Evolutionary conservation across 2,888 invertebrate species (phyloP), one percentile per base, ranked within the genome.

Genomic region (Chaetogeoica ovagalla): DNA sequence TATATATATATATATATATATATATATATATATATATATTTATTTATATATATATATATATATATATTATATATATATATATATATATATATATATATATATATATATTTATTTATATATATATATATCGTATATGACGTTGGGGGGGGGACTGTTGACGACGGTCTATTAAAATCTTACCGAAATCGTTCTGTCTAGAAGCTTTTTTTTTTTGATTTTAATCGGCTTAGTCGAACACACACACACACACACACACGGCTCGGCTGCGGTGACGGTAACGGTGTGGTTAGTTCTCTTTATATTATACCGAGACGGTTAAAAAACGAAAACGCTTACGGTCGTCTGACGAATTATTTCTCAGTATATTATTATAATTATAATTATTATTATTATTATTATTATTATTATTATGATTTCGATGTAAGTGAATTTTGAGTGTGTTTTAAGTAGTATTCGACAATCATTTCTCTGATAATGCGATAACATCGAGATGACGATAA

Each of bases 141-240:
- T n/a, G n/a, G n/a, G n/a, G n/a, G n/a, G 55, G 48, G 11, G 13
- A 30, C 19, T 71, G 79, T 71, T 79, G 71, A 79, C 71, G 79
- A n/a, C n/a, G 79, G 79, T 71, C n/a, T 79, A 71, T 79, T 79
- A 79, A 71, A 79, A 57, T 43, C 30, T n/a, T 59, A 68, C 59
- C 15, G 19, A 57, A 71, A 37, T 65, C 57, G 43, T 55, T 15
- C 55, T 71, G 60, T 55, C 62, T 65, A 9, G 63, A n/a, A 71
- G 63, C 55, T 71, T 79, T 79, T 57, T 79, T 71, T 57, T 63
- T 57, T 71, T 57, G 79, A 79, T 71, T 13, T 63, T 37, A 23
- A 79, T 79, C 71, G 79, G 57, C 30, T 39, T 15, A 39, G 55
- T 55, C 39, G 23, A 37, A 55, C 13, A 65, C n/a, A n/a, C n/a